phyloP scores from a whole-genome alignment of 2,797 vertebrate genomes.

The Enteromius afrohamiltoni region DNA sequence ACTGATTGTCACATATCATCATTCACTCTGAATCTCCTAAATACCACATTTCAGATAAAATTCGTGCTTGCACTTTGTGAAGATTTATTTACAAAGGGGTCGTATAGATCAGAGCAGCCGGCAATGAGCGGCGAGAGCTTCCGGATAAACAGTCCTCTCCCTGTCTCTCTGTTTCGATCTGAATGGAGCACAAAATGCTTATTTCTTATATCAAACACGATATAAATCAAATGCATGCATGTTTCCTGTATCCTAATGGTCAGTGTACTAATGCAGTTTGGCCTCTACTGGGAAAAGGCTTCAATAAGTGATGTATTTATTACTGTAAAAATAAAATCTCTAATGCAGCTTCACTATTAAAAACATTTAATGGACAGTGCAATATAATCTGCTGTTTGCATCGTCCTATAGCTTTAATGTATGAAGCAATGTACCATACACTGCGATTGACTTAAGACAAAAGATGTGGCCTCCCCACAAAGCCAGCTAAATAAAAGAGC shows the following conservation, averaged over 20 bases:
- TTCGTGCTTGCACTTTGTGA: slow-evolving; percentile 65
- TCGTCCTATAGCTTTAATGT: slow-evolving; percentile 76
- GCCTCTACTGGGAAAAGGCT: slow-evolving; percentile 73
- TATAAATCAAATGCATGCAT: not conserved
- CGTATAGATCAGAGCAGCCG: slow-evolving; percentile 62
- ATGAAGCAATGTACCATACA: slow-evolving; percentile 64
- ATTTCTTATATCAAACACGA: not conserved
- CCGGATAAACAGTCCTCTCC: slow-evolving; percentile 52
- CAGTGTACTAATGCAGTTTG: slow-evolving; percentile 72
- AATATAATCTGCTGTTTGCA: slow-evolving; percentile 80
- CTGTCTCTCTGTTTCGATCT: slow-evolving; percentile 34
- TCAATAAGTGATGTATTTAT: slow-evolving; percentile 83
- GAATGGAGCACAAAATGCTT: slow-evolving; percentile 32
- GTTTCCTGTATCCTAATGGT: slow-evolving; percentile 53
- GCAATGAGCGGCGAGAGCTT: slow-evolving; percentile 58
- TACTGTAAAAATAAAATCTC: slow-evolving; percentile 82
- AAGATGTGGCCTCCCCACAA: slow-evolving; percentile 60
- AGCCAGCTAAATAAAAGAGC: slow-evolving; percentile 36
- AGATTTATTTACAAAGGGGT: slow-evolving; percentile 71
- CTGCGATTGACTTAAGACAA: slow-evolving; percentile 70
- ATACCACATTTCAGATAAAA: slow-evolving; percentile 87
- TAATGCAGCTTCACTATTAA: slow-evolving; percentile 83
- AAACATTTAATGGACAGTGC: slow-evolving; percentile 82
- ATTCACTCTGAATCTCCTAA: slow-evolving; percentile 98
- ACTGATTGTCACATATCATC: slow-evolving; percentile 99